A percentile compares a stretch with the other conserved stretches of the same genome.
Conservation (phyloP, 2,113 vertebrate genomes). For the Rattus norvegicus region GRCr8 NC_086020.1:171898001-171898500, state of each 20-base stretch:
- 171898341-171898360: too few relatives aligned
- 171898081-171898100: slow-evolving; percentile 24
- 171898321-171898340: neutral
- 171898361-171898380: too few relatives aligned
- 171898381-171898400: too few relatives aligned
- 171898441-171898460: too few relatives aligned
- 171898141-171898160: neutral
- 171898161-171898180: neutral
- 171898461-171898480: too few relatives aligned
- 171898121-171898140: slow-evolving; percentile 7
- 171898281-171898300: slow-evolving; percentile 12
- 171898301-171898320: neutral
- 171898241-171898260: neutral
- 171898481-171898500: too few relatives aligned
- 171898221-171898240: neutral
- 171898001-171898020: too few relatives aligned
- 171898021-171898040: neutral
- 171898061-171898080: slow-evolving; percentile 24
- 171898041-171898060: neutral
- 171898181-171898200: neutral
- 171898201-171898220: neutral
- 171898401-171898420: too few relatives aligned
- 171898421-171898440: too few relatives aligned
- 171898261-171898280: neutral
- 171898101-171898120: slow-evolving; percentile 44